Evolutionary conservation across 2,888 invertebrate genomes (phyloP), one percentile per base, ranked within the genome.

Genomic region (Cryptophagus acutangulus): DNA sequence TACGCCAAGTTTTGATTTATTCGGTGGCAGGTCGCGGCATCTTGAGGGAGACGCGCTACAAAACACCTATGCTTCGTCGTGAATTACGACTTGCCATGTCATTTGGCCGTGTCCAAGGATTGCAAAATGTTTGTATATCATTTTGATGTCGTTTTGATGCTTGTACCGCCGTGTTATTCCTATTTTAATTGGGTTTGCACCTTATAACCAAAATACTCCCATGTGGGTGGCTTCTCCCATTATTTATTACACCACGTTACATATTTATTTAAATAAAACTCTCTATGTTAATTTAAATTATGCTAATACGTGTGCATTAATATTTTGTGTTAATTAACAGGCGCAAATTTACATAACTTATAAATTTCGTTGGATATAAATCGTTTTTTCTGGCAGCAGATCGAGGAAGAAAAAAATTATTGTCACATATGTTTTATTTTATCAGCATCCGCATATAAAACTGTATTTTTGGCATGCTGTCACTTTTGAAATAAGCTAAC

Each of bases 81-180:
- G 63, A 65, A 57, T 62, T 66, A 66, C 63, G 57, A 54, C 56
- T 56, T 45, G 40, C 48, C 52, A 48, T 64, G 63, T 65, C 63
- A 62, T 54, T 62, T 61, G 62, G 57, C 63, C 63, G 59, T 65
- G 63, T 63, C 63, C 55, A 12, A 51, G 54, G 54, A 58, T 63
- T 64, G 62, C 62, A 62, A 65, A 66, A 65, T 61, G 62, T 62
- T 62, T 62, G 57, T 60, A 61, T 58, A 62, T 59, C 59, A 61
- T 61, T 59, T 60, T 55, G 55, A 57, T 60, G 63, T 59, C 59
- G 57, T 54, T 58, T 57, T 58, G 54, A 52, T 55, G 54, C 58
- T 59, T 57, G 55, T 54, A 49, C 53, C 51, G 55, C 51, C 55
- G 56, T 57, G 57, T 59, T 58, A 52, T 55, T 47, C 33, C 51